Percentiles rank a stretch among this genome's conserved stretches.
Evolutionary conservation across 2,888 invertebrate genomes (phyloP).

Genomic region (Clanis bilineata): DNA sequence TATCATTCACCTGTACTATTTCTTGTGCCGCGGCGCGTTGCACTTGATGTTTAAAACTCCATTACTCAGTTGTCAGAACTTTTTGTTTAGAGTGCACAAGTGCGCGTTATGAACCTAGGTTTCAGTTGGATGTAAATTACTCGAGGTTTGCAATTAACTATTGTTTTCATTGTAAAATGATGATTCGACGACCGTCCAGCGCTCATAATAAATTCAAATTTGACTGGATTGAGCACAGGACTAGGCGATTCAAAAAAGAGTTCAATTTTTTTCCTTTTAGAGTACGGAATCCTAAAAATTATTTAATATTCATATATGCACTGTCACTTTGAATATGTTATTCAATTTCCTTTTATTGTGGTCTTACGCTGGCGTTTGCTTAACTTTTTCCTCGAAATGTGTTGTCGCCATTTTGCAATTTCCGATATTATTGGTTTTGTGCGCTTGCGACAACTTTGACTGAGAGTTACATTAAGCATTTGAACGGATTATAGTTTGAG

Average conservation of each 20-base stretch:
- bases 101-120: background rate
- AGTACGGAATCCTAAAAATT: too few species aligned
- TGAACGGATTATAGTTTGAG: background rate
- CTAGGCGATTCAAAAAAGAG: too few species aligned
- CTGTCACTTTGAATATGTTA: background rate
- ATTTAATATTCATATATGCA: background rate
- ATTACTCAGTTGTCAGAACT: slow-evolving; percentile 5
- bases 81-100: background rate
- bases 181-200: too few species aligned
- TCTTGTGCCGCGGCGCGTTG: background rate
- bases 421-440: background rate
- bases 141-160: background rate
- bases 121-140: background rate
- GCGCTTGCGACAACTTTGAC: background rate
- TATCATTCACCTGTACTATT: slow-evolving; percentile 2
- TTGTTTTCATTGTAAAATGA: background rate
- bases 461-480: background rate
- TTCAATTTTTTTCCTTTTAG: too few species aligned
- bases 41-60: slow-evolving; percentile 12
- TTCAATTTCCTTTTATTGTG: background rate
- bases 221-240: too few species aligned
- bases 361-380: background rate
- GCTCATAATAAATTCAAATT: too few species aligned
- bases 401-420: background rate
- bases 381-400: background rate